Evolutionary conservation across 2,113 vertebrate species (phyloP).

Genomic region (Ageneiosus marmoratus): DNA sequence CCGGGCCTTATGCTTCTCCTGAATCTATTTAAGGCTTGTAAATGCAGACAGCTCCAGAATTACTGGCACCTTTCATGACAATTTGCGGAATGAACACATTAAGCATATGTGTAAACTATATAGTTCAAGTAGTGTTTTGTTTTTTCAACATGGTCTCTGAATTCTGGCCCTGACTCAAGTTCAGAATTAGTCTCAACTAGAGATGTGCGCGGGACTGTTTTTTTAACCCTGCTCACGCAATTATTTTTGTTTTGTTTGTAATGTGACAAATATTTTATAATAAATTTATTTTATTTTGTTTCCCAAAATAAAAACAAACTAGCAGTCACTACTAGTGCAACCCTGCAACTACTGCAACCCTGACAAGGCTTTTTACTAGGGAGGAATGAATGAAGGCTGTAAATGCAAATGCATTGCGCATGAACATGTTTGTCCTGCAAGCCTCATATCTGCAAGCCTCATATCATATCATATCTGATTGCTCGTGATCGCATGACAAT

Average conservation of each 20-base stretch:
- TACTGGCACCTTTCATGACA: constrained; percentile 7
- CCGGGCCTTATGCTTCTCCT: constrained; percentile 70
- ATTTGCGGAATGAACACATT: background rate
- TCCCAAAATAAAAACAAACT: background rate
- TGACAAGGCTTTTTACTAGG: constrained; percentile 3
- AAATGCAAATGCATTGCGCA: constrained; percentile 13
- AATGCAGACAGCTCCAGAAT: constrained; percentile 9
- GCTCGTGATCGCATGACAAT: constrained; percentile 9
- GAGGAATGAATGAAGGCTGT: constrained; percentile 10
- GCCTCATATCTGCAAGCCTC: constrained; percentile 1
- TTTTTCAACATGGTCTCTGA: background rate
- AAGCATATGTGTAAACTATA: background rate
- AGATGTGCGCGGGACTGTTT: constrained; percentile 27
- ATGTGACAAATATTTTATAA: background rate
- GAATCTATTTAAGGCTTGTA: constrained; percentile 73
- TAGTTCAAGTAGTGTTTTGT: background rate
- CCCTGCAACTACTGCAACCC: background rate
- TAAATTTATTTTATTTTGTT: background rate
- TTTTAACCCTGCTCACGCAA: constrained; percentile 6
- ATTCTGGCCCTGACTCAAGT: background rate
- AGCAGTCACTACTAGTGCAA: background rate
- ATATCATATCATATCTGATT: background rate
- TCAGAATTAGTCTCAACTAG: constrained; percentile 4
- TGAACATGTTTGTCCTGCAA: constrained; percentile 21
- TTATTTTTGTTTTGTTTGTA: constrained; percentile 1